phyloP scores from a whole-genome alignment of 2,888 invertebrate genomes.

The Syrphus vitripennis region DNA sequence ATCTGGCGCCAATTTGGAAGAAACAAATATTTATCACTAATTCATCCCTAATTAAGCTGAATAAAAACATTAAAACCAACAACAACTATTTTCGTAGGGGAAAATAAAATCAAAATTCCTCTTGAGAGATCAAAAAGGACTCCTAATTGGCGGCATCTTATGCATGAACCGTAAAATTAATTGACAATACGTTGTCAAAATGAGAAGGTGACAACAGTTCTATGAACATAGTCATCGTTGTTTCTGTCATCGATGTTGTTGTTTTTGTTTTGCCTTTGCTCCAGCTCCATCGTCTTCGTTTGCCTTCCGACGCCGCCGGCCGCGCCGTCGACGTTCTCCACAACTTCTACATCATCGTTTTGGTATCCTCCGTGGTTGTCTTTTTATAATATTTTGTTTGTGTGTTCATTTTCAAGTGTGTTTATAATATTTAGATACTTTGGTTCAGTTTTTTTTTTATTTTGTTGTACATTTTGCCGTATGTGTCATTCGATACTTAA shows the following conservation, averaged over 20 bases:
- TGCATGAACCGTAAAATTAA: constrained; percentile 67
- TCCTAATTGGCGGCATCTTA: constrained; percentile 68
- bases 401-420: constrained; percentile 42
- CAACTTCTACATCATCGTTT: constrained; percentile 33
- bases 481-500: constrained; percentile 70
- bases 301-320: neutral
- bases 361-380: constrained; percentile 45
- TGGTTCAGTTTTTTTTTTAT: constrained; percentile 14
- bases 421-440: constrained; percentile 57
- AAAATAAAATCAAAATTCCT: constrained; percentile 13
- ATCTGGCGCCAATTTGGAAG: constrained; percentile 57
- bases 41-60: constrained; percentile 58
- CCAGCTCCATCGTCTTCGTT: neutral
- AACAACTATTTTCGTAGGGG: neutral
- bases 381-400: constrained; percentile 24
- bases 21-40: constrained; percentile 61
- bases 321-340: neutral
- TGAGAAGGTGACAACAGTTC: constrained; percentile 71
- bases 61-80: constrained; percentile 15
- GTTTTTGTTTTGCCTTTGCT: neutral
- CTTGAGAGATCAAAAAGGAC: constrained; percentile 50
- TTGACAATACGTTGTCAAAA: constrained; percentile 70
- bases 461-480: constrained; percentile 26
- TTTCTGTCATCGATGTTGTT: constrained; percentile 40
- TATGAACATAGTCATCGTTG: constrained; percentile 68